Evolutionary conservation across 2,113 vertebrate genomes (phyloP), one percentile per base, ranked within the genome.

Genomic region (Oenanthe melanoleuca): DNA sequence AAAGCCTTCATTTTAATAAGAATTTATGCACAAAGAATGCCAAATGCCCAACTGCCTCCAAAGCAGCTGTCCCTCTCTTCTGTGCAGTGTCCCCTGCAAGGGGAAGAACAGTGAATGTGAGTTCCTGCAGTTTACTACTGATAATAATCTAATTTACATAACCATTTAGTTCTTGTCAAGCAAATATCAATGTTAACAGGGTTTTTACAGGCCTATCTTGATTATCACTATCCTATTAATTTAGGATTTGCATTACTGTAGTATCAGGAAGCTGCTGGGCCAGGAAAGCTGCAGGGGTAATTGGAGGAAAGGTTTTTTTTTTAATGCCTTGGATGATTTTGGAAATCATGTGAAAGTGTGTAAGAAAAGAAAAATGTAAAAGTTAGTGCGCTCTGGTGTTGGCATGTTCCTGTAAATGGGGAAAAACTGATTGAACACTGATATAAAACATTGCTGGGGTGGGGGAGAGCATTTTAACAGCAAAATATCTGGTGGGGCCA

Each of bases 41-140:
- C 85, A 75, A 93, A 69, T 61, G 38, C 33, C 19, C 86, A 31
- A 4, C 10, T 95, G 63, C 59, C 33, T 82, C 57, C 78, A 80
- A 63, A 95, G 45, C 81, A 95, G 91, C 89, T 91, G 73, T 89
- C 63, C 53, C 33, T n/a, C 33, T 84, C 74, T 66, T 50, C 74
- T 77, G 31, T 73, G 66, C 73, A 74, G 37, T 60, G 63, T 65
- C 22, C 50, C 15, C 15, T 92, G 6, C 52, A 82, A 85, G 38
- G 31, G 66, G 42, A 65, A 45, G 34, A 79, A 11, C 22, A 78
- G 18, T 2, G 4, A 65, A 18, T 7, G 31, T 26, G 63, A 80
- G 25, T 47, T 94, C 34, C 63, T 70, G 2, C 34, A 38, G 29
- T 85, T 88, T 70, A 52, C 42, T 69, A 5, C 42, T 59, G 34